phyloP scores from a whole-genome alignment of 1,140 invertebrate species.

The Drosophila kurseongensis region DNA sequence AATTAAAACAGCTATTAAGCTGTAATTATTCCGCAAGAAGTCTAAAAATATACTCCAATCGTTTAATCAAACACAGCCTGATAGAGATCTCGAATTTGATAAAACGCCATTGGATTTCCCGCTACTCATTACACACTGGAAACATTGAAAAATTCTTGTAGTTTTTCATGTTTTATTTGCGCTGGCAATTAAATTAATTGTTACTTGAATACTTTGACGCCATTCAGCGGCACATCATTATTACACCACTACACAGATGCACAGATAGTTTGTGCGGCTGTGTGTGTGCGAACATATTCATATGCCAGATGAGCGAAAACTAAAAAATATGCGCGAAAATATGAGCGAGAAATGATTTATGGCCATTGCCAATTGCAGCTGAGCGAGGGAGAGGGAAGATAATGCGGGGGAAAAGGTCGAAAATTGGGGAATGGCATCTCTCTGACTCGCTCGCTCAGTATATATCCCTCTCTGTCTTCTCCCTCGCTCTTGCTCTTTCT shows the following conservation, averaged over 20 bases:
- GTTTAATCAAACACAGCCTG: conserved; percentile 23
- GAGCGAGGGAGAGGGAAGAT: conserved; percentile 19
- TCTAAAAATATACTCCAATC: conserved; percentile 21
- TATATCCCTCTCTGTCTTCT: not conserved
- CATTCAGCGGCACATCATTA: conserved; percentile 75
- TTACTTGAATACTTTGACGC: conserved; percentile 78
- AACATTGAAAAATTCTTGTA: conserved; percentile 58
- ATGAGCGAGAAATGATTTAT: conserved; percentile 80
- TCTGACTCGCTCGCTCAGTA: conserved; percentile 3
- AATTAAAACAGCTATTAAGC: conserved; percentile 1
- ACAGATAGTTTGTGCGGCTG: not conserved
- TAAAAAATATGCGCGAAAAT: conserved; percentile 77
- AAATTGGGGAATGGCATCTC: conserved; percentile 37
- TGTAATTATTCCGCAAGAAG: conserved; percentile 1
- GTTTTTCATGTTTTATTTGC: conserved; percentile 56
- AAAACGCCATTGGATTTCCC: conserved; percentile 16
- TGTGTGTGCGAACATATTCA: conserved; percentile 49
- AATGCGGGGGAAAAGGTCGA: conserved; percentile 12
- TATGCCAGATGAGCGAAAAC: conserved; percentile 56
- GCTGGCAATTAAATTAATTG: conserved; percentile 72
- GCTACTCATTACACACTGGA: conserved; percentile 27
- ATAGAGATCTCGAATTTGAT: conserved; percentile 23
- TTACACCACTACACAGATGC: conserved; percentile 27
- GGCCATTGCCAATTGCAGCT: conserved; percentile 50
- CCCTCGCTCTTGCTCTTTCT: conserved; percentile 15